Evolutionary conservation across 2,797 vertebrate genomes (phyloP), one percentile per base, ranked within the genome.

Genomic region (Parauchenoglanis ngamensis): DNA sequence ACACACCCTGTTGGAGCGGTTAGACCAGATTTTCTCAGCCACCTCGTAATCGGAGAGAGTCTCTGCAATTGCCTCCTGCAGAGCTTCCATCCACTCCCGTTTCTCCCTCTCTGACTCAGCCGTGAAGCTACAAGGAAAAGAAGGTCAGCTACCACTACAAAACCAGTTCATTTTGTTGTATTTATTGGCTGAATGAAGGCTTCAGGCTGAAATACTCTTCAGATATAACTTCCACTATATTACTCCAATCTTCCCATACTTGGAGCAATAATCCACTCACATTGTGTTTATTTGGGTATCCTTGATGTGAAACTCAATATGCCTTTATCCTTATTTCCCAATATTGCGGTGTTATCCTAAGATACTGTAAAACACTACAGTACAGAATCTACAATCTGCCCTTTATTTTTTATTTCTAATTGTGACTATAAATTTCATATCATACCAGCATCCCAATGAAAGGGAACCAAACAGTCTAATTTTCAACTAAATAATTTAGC

Each of bases 1-100:
- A 46, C 98, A 99, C 23, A 91, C 92, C 89, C 96, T 96, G 94
- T 99, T 99, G 85, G 97, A 97, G 86, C 97, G 95, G 94, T 99
- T 99, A 90, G 98, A 99, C 98, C 98, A 99, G 95, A 99, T 98
- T 95, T 99, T 99, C 94, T 99, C 98, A 0, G 97, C 98, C 91
- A 99, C 98, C 92, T 99, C 98, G 0, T 99, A 99, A 93, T 99
- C 98, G 0, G 98, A 99, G 85, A 99, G 96, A 2, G 96, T 98
- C 94, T 99, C 98, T 0, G 97, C 96, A 17, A 99, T 98, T 67
- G 97, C 94, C 87, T 99, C 97, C 95, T 98, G 97, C 89, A 99
- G 92, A 8, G 96, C 96, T 86, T 98, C 97, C 93, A 97, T 97
- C 98, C 98, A 98, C 91, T 97, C 97, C 85, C 97, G 93, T 91